phyloP scores from a whole-genome alignment of 2,113 vertebrate species.

The Istiophorus platypterus region DNA sequence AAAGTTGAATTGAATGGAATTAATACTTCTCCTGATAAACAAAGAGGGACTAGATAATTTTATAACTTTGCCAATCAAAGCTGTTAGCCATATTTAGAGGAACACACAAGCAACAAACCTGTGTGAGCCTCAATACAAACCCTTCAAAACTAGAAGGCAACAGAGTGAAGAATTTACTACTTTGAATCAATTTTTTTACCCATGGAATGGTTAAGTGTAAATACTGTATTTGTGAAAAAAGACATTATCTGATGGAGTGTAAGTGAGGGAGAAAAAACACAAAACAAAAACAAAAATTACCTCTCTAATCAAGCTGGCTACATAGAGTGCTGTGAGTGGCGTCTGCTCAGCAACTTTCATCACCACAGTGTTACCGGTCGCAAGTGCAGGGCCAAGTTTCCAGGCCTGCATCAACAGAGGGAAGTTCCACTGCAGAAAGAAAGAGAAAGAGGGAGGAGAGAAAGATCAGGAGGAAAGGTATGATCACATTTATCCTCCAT shows the following conservation, averaged over 20 bases:
- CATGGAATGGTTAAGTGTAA: too few relatives aligned
- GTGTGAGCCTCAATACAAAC: too few relatives aligned
- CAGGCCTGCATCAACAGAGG: slow-evolving; percentile 95
- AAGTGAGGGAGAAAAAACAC: neutral
- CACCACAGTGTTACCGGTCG: slow-evolving; percentile 95
- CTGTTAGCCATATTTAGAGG: too few relatives aligned
- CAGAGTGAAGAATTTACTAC: neutral
- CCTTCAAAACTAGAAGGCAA: too few relatives aligned
- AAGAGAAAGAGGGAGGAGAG: neutral
- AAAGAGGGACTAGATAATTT: too few relatives aligned
- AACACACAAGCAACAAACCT: too few relatives aligned
- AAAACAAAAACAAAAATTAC: slow-evolving; percentile 72
- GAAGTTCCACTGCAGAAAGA: slow-evolving; percentile 92
- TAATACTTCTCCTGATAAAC: too few relatives aligned
- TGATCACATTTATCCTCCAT: neutral
- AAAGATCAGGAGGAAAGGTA: neutral
- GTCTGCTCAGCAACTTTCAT: slow-evolving; percentile 98
- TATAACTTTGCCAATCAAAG: too few relatives aligned
- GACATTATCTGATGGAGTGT: neutral
- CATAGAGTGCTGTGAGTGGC: slow-evolving; percentile 91
- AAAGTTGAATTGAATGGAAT: too few relatives aligned
- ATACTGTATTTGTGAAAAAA: too few relatives aligned
- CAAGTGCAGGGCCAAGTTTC: slow-evolving; percentile 96
- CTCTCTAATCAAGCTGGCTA: slow-evolving; percentile 94
- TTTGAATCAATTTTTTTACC: neutral